Evolutionary conservation across 2,797 vertebrate genomes (phyloP), one percentile per base, ranked within the genome.

Genomic region (Emys orbicularis): DNA sequence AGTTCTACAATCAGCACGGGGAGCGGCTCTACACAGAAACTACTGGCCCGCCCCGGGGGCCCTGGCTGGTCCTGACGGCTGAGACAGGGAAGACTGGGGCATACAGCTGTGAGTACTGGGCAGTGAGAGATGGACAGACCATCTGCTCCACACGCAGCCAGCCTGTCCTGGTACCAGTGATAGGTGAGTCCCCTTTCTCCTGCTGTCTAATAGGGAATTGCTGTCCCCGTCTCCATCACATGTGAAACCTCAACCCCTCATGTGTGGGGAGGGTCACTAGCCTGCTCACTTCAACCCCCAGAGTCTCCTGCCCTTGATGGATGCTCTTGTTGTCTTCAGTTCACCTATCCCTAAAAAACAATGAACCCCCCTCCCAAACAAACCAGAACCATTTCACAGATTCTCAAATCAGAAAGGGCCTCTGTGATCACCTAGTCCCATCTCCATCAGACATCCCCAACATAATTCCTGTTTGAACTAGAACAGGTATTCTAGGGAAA

Each of bases 21-120:
- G 65, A 21, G 9, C 18, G 2, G 9, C 65, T 68, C 65, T 10
- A 11, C 18, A 37, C 18, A 1, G n/a, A 37, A 37, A 37, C 18
- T 4, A 5, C 8, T 1, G 9, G 19, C 3, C 9, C 3, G 8
- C 5, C 34, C 1, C 8, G 2, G 18, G 18, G n/a, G n/a, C n/a
- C 19, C 9, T 37, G 19, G n/a, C 9, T 68, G n/a, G 65, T 68
- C n/a, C 18, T 68, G 65, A 68, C 19, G 2, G 19, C n/a, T 68
- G 65, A 21, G 9, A 21, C 0, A 9, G 18, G n/a, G 8, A 37
- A 37, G 65, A 2, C 9, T 2, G 65, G n/a, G 18, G n/a, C n/a
- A 3, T 68, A 68, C 65, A 37, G 65, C 65, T 68, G 65, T 68
- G 65, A 37, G 18, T 68, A 37, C n/a, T 37, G 18, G 65, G 19